Conservation (phyloP, 2,113 vertebrate genomes). For the Scatophagus argus region DNA sequence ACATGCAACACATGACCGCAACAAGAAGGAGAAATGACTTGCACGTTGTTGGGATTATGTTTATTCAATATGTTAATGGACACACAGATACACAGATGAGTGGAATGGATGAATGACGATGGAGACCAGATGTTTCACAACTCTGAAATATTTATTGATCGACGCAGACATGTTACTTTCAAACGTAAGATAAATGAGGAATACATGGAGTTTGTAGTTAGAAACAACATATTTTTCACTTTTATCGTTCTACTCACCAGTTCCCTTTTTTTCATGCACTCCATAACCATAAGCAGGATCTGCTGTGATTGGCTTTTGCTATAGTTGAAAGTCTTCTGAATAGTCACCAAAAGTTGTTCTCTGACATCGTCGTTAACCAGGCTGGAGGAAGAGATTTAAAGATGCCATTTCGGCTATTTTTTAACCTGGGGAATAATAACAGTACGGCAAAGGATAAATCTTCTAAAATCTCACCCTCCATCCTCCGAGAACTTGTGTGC, state of each 20-base stretch:
- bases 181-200: constrained; percentile 3
- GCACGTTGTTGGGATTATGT: constrained; percentile 62
- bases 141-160: constrained; percentile 78
- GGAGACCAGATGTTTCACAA: constrained; percentile 64
- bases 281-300: constrained; percentile 92
- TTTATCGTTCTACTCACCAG: constrained; percentile 87
- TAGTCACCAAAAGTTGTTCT: constrained; percentile 96
- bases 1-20: constrained; percentile 40
- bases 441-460: not conserved
- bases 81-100: constrained; percentile 67
- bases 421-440: not conserved
- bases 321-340: constrained; percentile 99
- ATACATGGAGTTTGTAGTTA: not conserved
- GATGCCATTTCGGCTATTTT: not conserved
- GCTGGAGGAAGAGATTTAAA: constrained; percentile 75
- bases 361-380: constrained; percentile 91
- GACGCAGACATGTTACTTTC: constrained; percentile 20
- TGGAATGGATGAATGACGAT: constrained; percentile 74
- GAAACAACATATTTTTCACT: not conserved
- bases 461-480: constrained; percentile 88
- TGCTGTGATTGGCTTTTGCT: constrained; percentile 93
- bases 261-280: constrained; percentile 98
- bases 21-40: constrained; percentile 48
- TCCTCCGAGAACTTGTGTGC: constrained; percentile 97
- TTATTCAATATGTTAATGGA: constrained; percentile 73